Conservation (phyloP, 1,140 invertebrate species). For the Drosophila santomea region DNA sequence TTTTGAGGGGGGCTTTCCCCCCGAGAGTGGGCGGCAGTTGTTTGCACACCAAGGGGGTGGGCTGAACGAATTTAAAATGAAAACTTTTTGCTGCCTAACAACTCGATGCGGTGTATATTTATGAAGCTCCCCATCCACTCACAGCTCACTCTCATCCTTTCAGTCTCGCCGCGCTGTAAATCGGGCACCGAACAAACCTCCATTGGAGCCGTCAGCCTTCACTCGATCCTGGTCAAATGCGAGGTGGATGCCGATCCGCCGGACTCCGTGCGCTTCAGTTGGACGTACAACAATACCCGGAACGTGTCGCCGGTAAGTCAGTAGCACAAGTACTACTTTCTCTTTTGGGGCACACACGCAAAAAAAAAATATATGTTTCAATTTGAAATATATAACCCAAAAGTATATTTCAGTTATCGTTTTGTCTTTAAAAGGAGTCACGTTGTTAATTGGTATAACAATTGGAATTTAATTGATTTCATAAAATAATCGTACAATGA, state of each 20-base stretch:
- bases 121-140: slow-evolving; percentile 25
- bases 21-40: slow-evolving; percentile 43
- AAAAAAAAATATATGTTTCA: background rate
- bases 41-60: slow-evolving; percentile 37
- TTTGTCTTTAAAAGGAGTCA: no score
- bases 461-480: background rate
- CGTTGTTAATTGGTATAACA: background rate
- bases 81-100: slow-evolving; percentile 66
- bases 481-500: no score
- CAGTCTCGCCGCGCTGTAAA: slow-evolving; percentile 88
- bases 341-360: background rate
- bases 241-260: slow-evolving; percentile 93
- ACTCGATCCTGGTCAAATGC: slow-evolving; percentile 89
- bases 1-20: slow-evolving; percentile 12
- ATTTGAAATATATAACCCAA: background rate
- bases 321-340: background rate
- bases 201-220: slow-evolving; percentile 87
- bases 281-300: slow-evolving; percentile 91
- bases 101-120: slow-evolving; percentile 39
- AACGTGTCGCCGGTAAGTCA: slow-evolving; percentile 88
- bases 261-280: slow-evolving; percentile 91
- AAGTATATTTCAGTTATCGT: no score
- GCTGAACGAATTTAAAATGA: slow-evolving; percentile 41
- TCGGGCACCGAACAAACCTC: slow-evolving; percentile 86
- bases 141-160: slow-evolving; percentile 15